Conservation (phyloP, 2,113 vertebrate species). For the Neolamprologus tretocephalus region DNA sequence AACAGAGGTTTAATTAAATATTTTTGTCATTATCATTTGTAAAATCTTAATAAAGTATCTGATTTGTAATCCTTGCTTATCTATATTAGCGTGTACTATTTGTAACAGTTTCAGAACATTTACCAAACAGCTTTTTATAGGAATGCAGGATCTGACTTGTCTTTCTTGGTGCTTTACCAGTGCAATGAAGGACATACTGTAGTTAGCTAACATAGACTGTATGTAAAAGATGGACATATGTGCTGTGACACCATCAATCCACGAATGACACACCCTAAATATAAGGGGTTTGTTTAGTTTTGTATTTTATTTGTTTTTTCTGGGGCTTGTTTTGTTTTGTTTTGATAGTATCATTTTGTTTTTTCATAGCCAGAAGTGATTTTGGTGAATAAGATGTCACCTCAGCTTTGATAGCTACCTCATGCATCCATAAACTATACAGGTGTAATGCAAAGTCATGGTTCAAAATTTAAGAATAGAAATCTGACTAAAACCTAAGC, state of each 20-base stretch:
- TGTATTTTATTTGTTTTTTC: background rate
- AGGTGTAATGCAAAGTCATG: background rate
- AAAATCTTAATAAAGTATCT: rapidly evolving
- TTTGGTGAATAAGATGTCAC: background rate
- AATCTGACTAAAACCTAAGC: background rate
- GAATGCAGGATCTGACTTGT: rapidly evolving
- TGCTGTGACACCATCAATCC: background rate
- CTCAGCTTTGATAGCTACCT: background rate
- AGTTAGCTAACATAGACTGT: background rate
- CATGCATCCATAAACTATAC: background rate
- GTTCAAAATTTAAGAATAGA: background rate
- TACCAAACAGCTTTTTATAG: background rate
- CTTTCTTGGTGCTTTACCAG: background rate
- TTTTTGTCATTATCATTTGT: background rate
- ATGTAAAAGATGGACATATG: background rate
- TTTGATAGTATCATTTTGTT: background rate
- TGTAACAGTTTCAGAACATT: background rate
- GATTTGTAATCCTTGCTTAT: background rate
- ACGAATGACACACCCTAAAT: rapidly evolving
- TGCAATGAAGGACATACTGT: background rate
- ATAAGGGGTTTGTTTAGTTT: background rate
- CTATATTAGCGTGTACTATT: background rate
- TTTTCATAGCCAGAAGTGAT: background rate
- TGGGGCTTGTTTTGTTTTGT: background rate
- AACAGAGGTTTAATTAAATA: background rate